Percentiles rank a stretch among this genome's conserved stretches.
Conservation (phyloP, 2,113 vertebrate genomes). For the Dermatemys mawii region DNA sequence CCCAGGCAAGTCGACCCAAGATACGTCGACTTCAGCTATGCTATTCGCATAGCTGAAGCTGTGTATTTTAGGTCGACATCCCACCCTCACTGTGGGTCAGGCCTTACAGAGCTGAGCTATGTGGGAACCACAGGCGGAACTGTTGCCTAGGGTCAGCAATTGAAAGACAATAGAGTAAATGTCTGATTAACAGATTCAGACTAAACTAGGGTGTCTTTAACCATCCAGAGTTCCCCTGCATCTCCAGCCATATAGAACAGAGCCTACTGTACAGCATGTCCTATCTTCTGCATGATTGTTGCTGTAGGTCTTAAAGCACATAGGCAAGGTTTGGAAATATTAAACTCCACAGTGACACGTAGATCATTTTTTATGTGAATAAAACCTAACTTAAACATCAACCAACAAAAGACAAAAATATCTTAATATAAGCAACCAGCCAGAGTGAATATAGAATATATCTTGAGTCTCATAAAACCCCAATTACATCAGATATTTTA, state of each 20-base stretch:
- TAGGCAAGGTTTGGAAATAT: not conserved
- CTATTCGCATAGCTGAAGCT: no score
- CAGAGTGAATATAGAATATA: not conserved
- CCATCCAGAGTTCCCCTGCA: not conserved
- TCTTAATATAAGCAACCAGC: not conserved
- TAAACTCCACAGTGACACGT: rapidly evolving
- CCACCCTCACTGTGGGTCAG: no score
- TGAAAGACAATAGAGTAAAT: not conserved
- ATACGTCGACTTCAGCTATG: no score
- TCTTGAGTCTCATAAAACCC: not conserved
- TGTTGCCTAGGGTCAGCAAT: not conserved
- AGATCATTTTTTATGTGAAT: not conserved
- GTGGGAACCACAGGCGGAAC: not conserved
- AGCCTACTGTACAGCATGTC: not conserved
- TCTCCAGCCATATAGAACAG: not conserved
- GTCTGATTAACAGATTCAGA: not conserved
- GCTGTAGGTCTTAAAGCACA: not conserved
- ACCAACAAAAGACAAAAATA: not conserved
- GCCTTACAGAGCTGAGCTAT: not conserved
- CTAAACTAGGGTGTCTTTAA: not conserved
- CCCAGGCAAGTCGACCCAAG: no score
- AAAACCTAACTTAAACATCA: not conserved
- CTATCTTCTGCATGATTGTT: not conserved
- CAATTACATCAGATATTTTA: not conserved
- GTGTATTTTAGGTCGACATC: no score